Percentiles rank a stretch among this genome's conserved stretches.
Evolutionary conservation across 2,113 vertebrate genomes (phyloP).

Genomic region (Pangasianodon hypophthalmus): DNA sequence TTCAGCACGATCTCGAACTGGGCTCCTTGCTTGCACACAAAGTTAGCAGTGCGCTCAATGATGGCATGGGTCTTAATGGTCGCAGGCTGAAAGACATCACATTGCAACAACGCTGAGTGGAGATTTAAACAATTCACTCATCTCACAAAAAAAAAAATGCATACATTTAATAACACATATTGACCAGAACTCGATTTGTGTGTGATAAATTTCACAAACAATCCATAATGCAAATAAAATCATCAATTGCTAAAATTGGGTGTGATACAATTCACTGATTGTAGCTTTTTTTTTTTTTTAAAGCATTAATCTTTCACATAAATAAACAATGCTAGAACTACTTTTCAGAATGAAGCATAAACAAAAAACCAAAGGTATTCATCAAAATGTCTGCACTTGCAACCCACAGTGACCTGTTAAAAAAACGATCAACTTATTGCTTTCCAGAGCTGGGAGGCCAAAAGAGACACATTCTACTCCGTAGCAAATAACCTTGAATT

Average conservation of each 20-base stretch:
- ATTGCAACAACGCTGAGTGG: conserved; percentile 37
- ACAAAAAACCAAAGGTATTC: conserved; percentile 51
- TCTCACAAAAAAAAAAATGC: not conserved
- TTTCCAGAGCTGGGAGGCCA: conserved; percentile 5
- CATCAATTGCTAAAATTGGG: not conserved
- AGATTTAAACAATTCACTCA: not conserved
- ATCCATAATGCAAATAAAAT: not conserved
- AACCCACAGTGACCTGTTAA: not conserved
- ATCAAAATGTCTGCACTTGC: not conserved
- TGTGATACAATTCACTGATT: not conserved
- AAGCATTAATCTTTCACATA: conserved; percentile 63
- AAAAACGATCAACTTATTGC: conserved; percentile 7
- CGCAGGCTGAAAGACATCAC: conserved; percentile 78
- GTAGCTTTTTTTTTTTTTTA: not conserved
- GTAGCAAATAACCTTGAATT: conserved; percentile 42
- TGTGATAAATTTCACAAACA: not conserved
- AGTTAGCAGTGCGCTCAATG: conserved; percentile 94
- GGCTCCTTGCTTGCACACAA: conserved; percentile 94
- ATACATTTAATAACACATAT: not conserved
- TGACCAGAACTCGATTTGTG: not conserved
- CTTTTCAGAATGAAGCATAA: conserved; percentile 53
- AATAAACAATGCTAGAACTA: conserved; percentile 46
- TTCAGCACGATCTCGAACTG: conserved; percentile 99
- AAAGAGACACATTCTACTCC: not conserved
- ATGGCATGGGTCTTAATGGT: conserved; percentile 97